These are phyloP conservation scores for Macquaria australasica DNA, from an alignment of 2,113 vertebrate genomes.

Conservation along the genomic window DNA sequence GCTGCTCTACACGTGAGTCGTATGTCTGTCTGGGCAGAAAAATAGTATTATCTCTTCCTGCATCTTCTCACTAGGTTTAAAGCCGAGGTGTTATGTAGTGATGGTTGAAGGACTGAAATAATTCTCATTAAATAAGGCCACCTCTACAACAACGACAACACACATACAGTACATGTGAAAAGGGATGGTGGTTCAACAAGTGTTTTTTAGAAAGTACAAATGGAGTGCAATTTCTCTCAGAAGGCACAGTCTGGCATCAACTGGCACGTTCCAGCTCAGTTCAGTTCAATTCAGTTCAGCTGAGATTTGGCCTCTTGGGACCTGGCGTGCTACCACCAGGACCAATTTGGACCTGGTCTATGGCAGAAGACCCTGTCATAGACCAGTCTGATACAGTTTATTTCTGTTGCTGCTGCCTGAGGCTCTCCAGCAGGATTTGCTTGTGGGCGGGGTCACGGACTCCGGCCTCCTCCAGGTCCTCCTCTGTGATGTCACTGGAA, in stretches of 20 bases:
- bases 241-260: slow-evolving; percentile 73
- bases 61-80: slow-evolving; percentile 19
- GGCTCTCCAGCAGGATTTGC: slow-evolving; percentile 90
- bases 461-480: slow-evolving; percentile 96
- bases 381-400: slow-evolving; percentile 52
- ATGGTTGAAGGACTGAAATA: slow-evolving; percentile 56
- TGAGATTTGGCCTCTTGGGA: slow-evolving; percentile 44
- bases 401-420: slow-evolving; percentile 87
- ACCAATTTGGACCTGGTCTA: slow-evolving; percentile 44
- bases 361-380: too few species aligned
- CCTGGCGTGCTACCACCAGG: slow-evolving; percentile 25
- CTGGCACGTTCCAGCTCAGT: slow-evolving; percentile 60
- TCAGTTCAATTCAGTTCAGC: slow-evolving; percentile 45
- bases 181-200: slow-evolving; percentile 45
- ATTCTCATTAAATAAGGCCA: slow-evolving; percentile 77
- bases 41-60: neutral
- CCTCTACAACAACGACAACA: slow-evolving; percentile 38
- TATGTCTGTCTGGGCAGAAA: neutral
- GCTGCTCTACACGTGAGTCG: neutral
- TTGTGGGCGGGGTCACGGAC: slow-evolving; percentile 93
- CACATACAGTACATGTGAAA: slow-evolving; percentile 67
- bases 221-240: slow-evolving; percentile 76
- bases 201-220: slow-evolving; percentile 56
- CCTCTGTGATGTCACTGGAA: slow-evolving; percentile 95
- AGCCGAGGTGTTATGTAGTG: slow-evolving; percentile 64